Percentiles rank a stretch among this genome's conserved stretches.
Evolutionary conservation across 2,888 invertebrate genomes (phyloP).

Genomic region (Himalopsyche japonica): DNA sequence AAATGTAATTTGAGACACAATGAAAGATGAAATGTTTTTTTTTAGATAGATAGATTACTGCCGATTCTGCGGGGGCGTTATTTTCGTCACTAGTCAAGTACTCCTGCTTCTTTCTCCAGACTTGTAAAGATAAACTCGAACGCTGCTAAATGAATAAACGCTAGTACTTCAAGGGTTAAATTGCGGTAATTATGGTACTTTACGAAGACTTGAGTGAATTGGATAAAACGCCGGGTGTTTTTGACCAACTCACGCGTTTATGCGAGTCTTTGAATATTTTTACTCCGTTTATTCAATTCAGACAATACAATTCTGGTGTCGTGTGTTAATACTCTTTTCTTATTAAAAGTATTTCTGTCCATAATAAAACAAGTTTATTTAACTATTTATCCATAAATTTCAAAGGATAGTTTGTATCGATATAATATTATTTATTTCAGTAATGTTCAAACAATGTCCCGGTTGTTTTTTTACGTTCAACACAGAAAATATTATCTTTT

Average conservation of each 20-base stretch:
- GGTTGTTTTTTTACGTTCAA: no score
- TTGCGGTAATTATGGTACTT: not conserved
- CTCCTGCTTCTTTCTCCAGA: not conserved
- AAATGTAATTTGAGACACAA: no score
- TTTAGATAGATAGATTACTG: no score
- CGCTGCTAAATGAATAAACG: not conserved
- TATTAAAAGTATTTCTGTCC: no score
- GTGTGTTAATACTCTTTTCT: not conserved
- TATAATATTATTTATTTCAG: no score
- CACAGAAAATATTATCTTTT: no score
- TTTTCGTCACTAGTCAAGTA: not conserved
- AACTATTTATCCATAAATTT: no score
- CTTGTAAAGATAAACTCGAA: not conserved
- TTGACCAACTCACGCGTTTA: not conserved
- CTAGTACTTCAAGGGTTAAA: not conserved
- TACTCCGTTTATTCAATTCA: not conserved
- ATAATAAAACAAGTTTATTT: no score
- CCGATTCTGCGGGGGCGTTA: not conserved
- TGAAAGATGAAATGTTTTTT: no score
- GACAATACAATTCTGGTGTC: not conserved
- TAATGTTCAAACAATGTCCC: no score
- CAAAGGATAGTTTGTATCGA: no score
- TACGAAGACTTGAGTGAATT: not conserved
- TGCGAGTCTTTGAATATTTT: not conserved
- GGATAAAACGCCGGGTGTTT: not conserved